A percentile compares a stretch with the other conserved stretches of the same genome.
phyloP scores from a whole-genome alignment of 2,797 vertebrate genomes.

The Neosilurus mollespiculum region DNA sequence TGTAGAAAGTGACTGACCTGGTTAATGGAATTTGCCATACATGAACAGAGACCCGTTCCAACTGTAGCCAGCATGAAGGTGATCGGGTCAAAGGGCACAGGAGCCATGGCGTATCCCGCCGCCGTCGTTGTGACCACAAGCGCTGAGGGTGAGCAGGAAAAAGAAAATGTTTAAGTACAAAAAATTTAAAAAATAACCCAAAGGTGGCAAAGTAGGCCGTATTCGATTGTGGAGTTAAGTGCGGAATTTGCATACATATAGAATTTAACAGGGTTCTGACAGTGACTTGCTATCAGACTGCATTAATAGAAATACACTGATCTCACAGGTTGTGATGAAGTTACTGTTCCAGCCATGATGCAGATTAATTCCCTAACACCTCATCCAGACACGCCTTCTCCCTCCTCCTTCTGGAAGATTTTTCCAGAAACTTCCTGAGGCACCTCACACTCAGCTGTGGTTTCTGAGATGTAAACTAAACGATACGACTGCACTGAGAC shows the following conservation, averaged over 20 bases:
- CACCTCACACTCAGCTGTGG: too few relatives aligned
- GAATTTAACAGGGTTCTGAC: background rate
- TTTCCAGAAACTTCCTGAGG: too few relatives aligned
- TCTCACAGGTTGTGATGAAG: background rate
- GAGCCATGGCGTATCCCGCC: conserved; percentile 90
- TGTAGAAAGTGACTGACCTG: conserved; percentile 79
- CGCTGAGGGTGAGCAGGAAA: conserved; percentile 72
- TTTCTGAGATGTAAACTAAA: too few relatives aligned
- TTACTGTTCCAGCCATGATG: background rate
- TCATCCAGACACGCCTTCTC: background rate
- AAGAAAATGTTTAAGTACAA: background rate
- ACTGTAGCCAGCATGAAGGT: conserved; percentile 82
- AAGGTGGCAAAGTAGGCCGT: too few relatives aligned
- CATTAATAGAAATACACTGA: background rate
- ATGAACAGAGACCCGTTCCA: conserved; percentile 90
- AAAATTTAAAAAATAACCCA: too few relatives aligned
- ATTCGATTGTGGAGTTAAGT: background rate
- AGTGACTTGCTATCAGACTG: background rate
- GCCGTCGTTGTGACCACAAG: conserved; percentile 89
- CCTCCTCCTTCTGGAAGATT: background rate
- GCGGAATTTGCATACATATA: too few relatives aligned
- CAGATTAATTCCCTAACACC: background rate
- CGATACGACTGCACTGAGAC: too few relatives aligned
- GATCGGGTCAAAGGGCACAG: conserved; percentile 84
- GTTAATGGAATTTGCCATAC: conserved; percentile 93